Conservation (phyloP, 2,113 vertebrate species). For the Aplodontia rufa region DNA sequence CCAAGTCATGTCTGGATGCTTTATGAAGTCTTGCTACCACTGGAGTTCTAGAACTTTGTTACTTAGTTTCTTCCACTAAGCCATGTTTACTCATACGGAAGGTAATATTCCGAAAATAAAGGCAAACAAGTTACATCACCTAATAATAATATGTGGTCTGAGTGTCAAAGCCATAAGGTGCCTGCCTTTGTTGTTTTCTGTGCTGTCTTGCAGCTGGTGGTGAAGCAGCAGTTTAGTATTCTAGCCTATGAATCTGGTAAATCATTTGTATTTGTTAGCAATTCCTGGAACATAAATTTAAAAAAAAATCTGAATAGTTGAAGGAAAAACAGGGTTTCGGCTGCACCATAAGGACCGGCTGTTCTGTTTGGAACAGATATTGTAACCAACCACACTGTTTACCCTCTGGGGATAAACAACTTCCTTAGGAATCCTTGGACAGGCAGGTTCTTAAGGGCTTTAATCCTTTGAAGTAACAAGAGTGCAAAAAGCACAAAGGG, state of each 20-base stretch:
- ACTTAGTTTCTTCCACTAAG: neutral
- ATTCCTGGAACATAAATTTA: neutral
- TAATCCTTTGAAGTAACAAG: slow-evolving; percentile 9
- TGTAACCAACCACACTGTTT: neutral
- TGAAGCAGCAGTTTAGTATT: neutral
- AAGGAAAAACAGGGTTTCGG: slow-evolving; percentile 32
- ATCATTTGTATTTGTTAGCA: slow-evolving; percentile 2
- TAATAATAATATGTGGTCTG: neutral
- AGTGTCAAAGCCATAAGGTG: neutral
- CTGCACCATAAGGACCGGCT: neutral
- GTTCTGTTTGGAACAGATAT: slow-evolving; percentile 40
- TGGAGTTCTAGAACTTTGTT: neutral
- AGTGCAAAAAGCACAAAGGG: neutral
- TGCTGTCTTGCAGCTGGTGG: neutral
- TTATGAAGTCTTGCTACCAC: neutral
- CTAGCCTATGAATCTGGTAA: neutral
- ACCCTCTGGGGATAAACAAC: slow-evolving; percentile 3
- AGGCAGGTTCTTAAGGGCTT: neutral
- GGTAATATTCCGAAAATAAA: slow-evolving; percentile 56
- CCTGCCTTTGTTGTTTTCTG: slow-evolving; percentile 51
- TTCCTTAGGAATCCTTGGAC: neutral
- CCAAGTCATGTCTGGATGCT: neutral
- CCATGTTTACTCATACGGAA: slow-evolving; percentile 1
- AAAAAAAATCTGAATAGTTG: neutral
- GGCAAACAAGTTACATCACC: slow-evolving; percentile 50